A percentile compares a stretch with the other conserved stretches of the same genome.
Conservation (phyloP, 2,888 invertebrate genomes). For the Hybos culiciformis region DNA sequence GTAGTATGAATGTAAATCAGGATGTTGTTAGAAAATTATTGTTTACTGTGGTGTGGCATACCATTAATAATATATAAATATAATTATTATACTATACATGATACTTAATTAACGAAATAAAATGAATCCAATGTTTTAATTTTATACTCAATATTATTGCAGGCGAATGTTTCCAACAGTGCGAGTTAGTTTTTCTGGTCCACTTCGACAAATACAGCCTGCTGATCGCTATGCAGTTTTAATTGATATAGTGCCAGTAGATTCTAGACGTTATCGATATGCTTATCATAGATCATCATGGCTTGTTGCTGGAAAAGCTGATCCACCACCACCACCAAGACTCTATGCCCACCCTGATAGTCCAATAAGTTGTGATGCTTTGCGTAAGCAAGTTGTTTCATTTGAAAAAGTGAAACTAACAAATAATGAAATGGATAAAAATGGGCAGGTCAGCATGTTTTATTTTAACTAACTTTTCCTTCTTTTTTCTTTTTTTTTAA, state of each 20-base stretch:
- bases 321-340: conserved; percentile 86
- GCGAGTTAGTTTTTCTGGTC: conserved; percentile 79
- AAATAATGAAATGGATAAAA: conserved; percentile 95
- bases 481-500: no score
- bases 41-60: no score
- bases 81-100: no score
- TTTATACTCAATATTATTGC: no score
- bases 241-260: conserved; percentile 93
- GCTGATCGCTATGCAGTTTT: conserved; percentile 84
- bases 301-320: conserved; percentile 96
- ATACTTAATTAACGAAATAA: no score
- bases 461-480: no score
- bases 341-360: conserved; percentile 95
- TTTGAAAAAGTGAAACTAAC: conserved; percentile 98
- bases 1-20: no score
- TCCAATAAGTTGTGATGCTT: conserved; percentile 88
- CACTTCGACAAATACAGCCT: conserved; percentile 44
- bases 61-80: no score
- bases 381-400: conserved; percentile 90
- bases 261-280: conserved; percentile 92
- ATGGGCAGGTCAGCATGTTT: conserved; percentile 89
- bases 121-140: no score
- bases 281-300: conserved; percentile 97
- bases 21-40: no score
- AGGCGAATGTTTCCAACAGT: conserved; percentile 98